Evolutionary conservation across 2,113 vertebrate species (phyloP), one percentile per base, ranked within the genome.

Genomic region (Salvelinus sp.): DNA sequence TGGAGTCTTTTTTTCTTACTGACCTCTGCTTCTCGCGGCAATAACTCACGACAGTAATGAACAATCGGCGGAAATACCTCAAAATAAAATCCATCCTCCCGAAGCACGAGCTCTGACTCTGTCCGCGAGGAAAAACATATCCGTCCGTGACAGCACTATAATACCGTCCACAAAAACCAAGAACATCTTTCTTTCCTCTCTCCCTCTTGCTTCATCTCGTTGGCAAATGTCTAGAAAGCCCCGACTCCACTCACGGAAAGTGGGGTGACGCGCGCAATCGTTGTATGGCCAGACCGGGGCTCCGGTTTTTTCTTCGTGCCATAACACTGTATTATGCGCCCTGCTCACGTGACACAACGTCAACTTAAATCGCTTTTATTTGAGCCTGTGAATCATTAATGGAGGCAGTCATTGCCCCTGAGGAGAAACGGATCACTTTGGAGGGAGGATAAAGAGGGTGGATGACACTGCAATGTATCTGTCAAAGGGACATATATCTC

Each of bases 11-110:
- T 92, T 89, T 85, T 44, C 38, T 44, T 78, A 93, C 94, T 96
- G 95, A 97, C 96, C 96, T 96, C 95, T 96, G 95, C 92, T 94
- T 95, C 91, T 81, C 91, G 84, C 87, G 91, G 93, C 93, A 93
- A 95, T 97, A 97, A 96, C 93, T 96, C 96, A 96, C 93, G 92
- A 90, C 93, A 93, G 92, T 95, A 95, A 96, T 93, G 95, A 98
- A 98, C 96, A 99, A 98, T 98, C 93, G 95, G 91, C 95, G 95
- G 96, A 99, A 98, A 97, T 98, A 98, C 96, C 96, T 98, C 96
- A 97, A 97, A 97, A 98, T 97, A 97, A 96, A 97, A 97, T 97
- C 96, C 97, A 98, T 99, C 95, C 95, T 97, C 93, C 84, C 90
- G 82, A 83, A 88, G 85, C 87, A 89, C 60, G 69, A 72, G 79